phyloP scores from a whole-genome alignment of 2,888 invertebrate genomes.

The Tenthredo scrophulariae region DNA sequence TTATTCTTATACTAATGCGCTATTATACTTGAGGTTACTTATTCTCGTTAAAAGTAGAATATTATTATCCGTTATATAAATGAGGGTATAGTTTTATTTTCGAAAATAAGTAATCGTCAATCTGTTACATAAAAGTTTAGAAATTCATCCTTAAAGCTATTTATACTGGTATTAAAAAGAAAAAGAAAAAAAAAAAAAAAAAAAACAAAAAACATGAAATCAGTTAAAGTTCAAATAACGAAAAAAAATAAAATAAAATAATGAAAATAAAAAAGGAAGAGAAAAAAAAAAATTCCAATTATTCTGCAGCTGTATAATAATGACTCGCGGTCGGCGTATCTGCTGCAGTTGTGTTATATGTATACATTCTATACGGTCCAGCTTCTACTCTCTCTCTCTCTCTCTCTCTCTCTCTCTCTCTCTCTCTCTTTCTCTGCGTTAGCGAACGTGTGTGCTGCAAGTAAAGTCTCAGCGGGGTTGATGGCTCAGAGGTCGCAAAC shows the following conservation, averaged over 20 bases:
- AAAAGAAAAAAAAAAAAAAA: background rate
- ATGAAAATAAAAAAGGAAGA: no score
- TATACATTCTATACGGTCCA: background rate
- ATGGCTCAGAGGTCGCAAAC: slow-evolving; percentile 31
- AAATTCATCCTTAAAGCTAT: background rate
- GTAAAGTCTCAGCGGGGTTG: background rate
- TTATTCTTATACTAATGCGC: background rate
- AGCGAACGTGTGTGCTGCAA: background rate
- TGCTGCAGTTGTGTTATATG: background rate
- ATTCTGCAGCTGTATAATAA: slow-evolving; percentile 26
- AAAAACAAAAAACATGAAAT: background rate
- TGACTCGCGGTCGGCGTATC: background rate
- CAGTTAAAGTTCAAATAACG: background rate
- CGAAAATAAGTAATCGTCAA: background rate
- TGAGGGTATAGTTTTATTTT: background rate
- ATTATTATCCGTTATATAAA: background rate
- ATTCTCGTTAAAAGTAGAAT: background rate
- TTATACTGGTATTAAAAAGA: background rate
- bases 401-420: background rate
- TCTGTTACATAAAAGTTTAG: background rate
- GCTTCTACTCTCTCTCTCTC: background rate
- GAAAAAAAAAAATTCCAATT: slow-evolving; percentile 17
- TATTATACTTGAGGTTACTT: background rate
- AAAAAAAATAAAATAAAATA: background rate
- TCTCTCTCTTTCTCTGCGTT: background rate